Evolutionary conservation across 2,888 invertebrate genomes (phyloP).

Genomic region (Drosophila neutralis): DNA sequence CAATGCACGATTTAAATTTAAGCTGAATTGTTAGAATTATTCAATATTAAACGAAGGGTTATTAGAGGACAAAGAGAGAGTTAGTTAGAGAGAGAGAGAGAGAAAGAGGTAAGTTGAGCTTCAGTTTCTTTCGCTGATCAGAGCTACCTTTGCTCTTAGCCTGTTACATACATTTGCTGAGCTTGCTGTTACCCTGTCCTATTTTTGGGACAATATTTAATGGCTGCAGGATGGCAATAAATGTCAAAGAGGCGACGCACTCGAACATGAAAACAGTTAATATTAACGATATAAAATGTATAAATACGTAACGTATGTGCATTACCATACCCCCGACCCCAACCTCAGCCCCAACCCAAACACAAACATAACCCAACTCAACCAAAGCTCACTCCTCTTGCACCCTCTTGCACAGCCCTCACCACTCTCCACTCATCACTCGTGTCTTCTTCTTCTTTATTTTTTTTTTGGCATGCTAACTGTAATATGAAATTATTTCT

Average conservation of each 20-base stretch:
- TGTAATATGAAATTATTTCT: constrained; percentile 76
- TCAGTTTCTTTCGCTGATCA: background rate
- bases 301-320: constrained; percentile 42
- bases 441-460: background rate
- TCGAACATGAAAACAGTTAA: constrained; percentile 56
- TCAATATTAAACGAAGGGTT: background rate
- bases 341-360: background rate
- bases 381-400: background rate
- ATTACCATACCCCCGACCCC: constrained; percentile 8
- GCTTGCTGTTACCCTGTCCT: background rate
- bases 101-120: background rate
- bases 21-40: background rate
- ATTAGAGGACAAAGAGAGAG: background rate
- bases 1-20: background rate
- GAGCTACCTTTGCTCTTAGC: background rate
- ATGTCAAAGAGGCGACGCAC: constrained; percentile 61
- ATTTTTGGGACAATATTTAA: background rate
- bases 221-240: constrained; percentile 57
- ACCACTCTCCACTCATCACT: background rate
- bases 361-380: background rate
- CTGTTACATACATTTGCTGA: background rate
- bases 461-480: constrained; percentile 49
- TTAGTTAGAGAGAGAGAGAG: background rate
- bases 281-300: constrained; percentile 56
- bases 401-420: background rate